Base-by-base conservation (phyloP, 2,113 vertebrate species). In the Tiliqua scincoides region DNA sequence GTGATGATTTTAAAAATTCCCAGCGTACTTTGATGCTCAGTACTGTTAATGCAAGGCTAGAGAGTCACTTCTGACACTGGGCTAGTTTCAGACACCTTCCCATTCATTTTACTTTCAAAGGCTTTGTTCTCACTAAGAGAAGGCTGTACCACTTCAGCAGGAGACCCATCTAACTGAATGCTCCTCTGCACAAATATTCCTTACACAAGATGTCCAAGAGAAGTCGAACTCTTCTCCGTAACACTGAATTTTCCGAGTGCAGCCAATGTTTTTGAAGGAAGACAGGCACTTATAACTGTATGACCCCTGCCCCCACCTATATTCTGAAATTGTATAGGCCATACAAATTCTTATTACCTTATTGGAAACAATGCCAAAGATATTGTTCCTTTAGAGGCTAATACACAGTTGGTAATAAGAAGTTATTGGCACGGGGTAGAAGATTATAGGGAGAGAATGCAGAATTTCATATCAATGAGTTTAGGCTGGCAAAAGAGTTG, bases 21-120 rank as follows among this genome's bases (percentile, higher is more conserved):
- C 0, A 74, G n/a, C 4, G 25, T 88, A 85, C 20, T 0, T 0
- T 10, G 2, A 54, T 37, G 14, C 1, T 48, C 7, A 57, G 37
- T 70, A 68, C 67, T 35, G 37, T 10, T 32, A 57, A 82, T 3
- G 15, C 52, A 81, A 81, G 15, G 30, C 30, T 32, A 57, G 78
- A 48, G 48, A 43, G 18, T 59, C 30, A 48, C 14, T 70, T 71
- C 48, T n/a, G 62, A 21, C 8, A 1, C 14, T 43, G 25, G 14
- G 11, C 35, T 65, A 2, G 40, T 15, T 7, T 54, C 18, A 35
- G 20, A 35, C 23, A 17, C 71, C 37, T 23, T 73, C 62, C 62
- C 62, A 35, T 12, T 73, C 23, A 8, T 12, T 62, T 25, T 40
- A 15, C 6, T 2, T 68, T 68, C 8, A 67, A n/a, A 40, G 14